Percentiles rank a stretch among this genome's conserved stretches.
These are phyloP conservation scores for Osmoderma eremita DNA, from an alignment of 2,888 invertebrate species.

Conservation along the genomic window DNA sequence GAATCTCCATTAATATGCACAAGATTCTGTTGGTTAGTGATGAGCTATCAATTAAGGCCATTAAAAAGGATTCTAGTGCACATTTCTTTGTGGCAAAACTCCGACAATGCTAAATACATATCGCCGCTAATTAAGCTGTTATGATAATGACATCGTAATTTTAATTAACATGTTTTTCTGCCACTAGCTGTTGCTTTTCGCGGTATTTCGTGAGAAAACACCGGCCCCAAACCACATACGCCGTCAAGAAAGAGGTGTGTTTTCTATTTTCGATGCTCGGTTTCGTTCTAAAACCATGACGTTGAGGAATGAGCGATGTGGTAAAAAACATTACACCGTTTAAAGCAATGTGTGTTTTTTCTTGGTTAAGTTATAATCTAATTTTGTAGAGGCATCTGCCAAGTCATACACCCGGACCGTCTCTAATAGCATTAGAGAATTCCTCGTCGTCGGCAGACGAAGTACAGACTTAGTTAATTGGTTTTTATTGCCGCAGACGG, in stretches of 20 bases:
- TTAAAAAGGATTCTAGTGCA: constrained; percentile 14
- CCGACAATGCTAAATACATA: background rate
- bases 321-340: constrained; percentile 12
- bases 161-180: constrained; percentile 24
- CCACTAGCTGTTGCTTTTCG: constrained; percentile 26
- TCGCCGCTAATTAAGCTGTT: constrained; percentile 16
- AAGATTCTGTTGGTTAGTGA: too few species aligned
- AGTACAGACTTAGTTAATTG: constrained; percentile 8
- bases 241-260: constrained; percentile 7
- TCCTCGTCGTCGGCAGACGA: constrained; percentile 4
- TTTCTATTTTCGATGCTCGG: constrained; percentile 13
- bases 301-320: constrained; percentile 12
- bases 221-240: background rate
- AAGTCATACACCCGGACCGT: constrained; percentile 4
- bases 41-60: background rate
- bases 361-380: constrained; percentile 25
- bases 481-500: constrained; percentile 3
- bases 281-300: constrained; percentile 4
- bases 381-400: constrained; percentile 25
- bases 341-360: constrained; percentile 17
- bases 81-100: constrained; percentile 2
- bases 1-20: too few species aligned
- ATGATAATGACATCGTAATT: constrained; percentile 9
- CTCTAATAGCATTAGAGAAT: constrained; percentile 8
- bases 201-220: constrained; percentile 20